Base-by-base conservation (phyloP, 2,113 vertebrate species). In the Chloebia gouldiae region DNA sequence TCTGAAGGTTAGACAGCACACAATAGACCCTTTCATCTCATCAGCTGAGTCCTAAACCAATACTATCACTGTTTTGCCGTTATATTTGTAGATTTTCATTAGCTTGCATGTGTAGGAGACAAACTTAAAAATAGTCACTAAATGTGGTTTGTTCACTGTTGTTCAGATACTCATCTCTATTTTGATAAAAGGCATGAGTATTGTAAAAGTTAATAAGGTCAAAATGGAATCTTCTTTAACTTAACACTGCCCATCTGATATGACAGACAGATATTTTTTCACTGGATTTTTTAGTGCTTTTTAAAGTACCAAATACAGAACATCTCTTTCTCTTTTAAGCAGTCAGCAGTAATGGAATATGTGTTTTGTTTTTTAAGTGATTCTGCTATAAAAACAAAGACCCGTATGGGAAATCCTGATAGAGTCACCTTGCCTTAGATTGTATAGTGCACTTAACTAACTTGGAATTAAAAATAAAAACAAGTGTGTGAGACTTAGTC, bases 31-130 rank as follows among this genome's bases (percentile, higher is more conserved):
- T 82, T 91, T 77, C 59, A 73, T 87, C 47, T 87, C 40, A 77
- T 27, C 27, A 73, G 11, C 10, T 15, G 17, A 81, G 14, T 63
- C 40, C 27, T 87, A 95, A 84, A 81, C 18, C 45, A 76, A 22
- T 82, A 76, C 65, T 61, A 51, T 72, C 42, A 86, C 37, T 71
- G 59, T 95, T 94, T 68, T 42, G 7, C 28, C 81, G 42, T 90
- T 77, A 39, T 72, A 70, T 75, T 78, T 91, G 39, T 66, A 78
- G 47, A 21, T 92, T 86, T 97, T 97, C 96, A 95, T 97, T 95
- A 96, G 42, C 35, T 80, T 89, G 18, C 18, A 75, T 84, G 37
- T 77, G 66, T 56, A 86, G 40, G 45, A 91, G 56, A 82, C 54
- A 91, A 96, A 95, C 9, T 77, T 96, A 54, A 44, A 81, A 93